Base-by-base conservation (phyloP, 2,888 invertebrate genomes). In the Xanthorhoe designata region DNA sequence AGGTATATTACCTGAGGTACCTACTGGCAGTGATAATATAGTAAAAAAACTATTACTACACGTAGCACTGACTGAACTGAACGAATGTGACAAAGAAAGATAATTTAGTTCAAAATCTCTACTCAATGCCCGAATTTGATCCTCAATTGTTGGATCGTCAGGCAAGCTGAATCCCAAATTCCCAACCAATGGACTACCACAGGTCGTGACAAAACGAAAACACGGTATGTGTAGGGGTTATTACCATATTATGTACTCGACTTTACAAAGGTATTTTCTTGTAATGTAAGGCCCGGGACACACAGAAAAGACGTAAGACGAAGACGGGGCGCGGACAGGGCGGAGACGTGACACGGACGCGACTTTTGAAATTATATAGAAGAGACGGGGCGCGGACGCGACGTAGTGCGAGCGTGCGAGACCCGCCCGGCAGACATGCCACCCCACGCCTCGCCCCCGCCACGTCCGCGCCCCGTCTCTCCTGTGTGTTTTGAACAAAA, bases 201-300 rank as follows among this genome's bases (percentile, higher is more conserved):
- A 42, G 13, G 24, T 24, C 2, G 1, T 24, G 24, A 24, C 24
- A 24, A 24, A 24, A 24, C 2, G 24, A 24, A 24, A 24, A 1
- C 2, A 24, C 24, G 24, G 9, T 13, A 13, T 42, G 5, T 13
- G 15, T 47, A 17, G 1, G 6, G 47, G 17, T 15, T 1, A 15
- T 24, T 32, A 32, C 8, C 32, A 17, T 6, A 0, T 50, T 50
- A 19, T 47, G 29, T 15, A 29, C 10, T 47, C 32, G 24, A 29
- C 56, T 51, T 50, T 50, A 50, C 38, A 19, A 24, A 50, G 49
- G 49, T 49, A 55, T 56, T n/a, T 56, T 57, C 18, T 42, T 13
- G 18, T 53, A 18, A 58, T 58, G 68, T 61, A 53, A n/a, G n/a
- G n/a, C n/a, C n/a, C n/a, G n/a, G n/a, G n/a, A n/a, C n/a, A n/a